Base-by-base conservation (phyloP, 2,797 vertebrate genomes). In the Oryzias dopingdopingensis region DNA sequence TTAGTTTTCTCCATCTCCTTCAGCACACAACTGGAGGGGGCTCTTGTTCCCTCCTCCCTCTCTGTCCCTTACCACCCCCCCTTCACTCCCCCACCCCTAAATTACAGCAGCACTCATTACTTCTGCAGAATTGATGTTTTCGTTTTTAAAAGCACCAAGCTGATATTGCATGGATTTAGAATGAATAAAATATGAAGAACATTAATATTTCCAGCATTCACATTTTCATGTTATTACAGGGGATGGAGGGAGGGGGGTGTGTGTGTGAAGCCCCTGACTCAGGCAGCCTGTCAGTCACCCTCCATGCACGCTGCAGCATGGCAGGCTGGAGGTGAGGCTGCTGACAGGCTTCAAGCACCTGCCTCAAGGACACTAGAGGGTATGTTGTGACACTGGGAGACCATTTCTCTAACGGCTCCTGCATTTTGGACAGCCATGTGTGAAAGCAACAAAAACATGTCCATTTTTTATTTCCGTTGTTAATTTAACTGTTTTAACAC, bases 111-210 rank as follows among this genome's bases (percentile, higher is more conserved):
- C 49, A 17, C 80, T 88, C 84, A 88, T 89, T 90, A 90, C 80
- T 75, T 70, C 79, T 48, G 72, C 63, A 67, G 80, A 74, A 91
- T 84, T 88, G 80, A 90, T 90, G 85, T 89, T 92, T 89, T 90
- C 80, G 32, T 88, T 90, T 90, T 90, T 79, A 83, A 86, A 85
- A 77, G 75, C 73, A 59, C 81, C 74, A 65, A 59, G 76, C 71
- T 74, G 79, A 82, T 83, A 82, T 79, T 76, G 77, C 66, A 70
- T 64, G 55, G 85, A 89, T 88, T 87, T 67, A 46, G 77, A 83
- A 89, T 91, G 86, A 91, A 92, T 93, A 90, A 92, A 92, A 91
- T 88, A 92, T 91, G 88, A 91, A 80, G 79, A 70, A 64, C 84
- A 87, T 92, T 92, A 90, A 88, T 87, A 91, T 92, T 92, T 83